Base-by-base conservation (phyloP, 2,797 vertebrate genomes). In the Enteromius unitaeniatus region DNA sequence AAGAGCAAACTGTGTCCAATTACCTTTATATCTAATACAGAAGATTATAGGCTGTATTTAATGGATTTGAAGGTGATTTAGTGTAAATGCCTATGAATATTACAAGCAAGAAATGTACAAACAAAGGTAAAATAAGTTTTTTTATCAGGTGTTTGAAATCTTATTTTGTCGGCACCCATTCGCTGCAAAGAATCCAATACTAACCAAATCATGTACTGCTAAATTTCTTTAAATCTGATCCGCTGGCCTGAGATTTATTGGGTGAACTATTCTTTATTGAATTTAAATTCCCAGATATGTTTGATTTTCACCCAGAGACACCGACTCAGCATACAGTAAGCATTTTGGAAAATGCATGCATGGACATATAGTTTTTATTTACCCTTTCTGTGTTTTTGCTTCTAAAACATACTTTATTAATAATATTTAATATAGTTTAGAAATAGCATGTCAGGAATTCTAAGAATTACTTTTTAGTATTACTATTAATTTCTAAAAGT, bases 1-100 rank as follows among this genome's bases (percentile, higher is more conserved):
- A 49, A 73, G 23, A 64, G 55, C 23, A 80, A n/a, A 81, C 11
- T 37, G 34, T 49, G 49, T 31, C 62, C 19, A 34, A 34, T 64
- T 65, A 64, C 15, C 26, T 31, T 64, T 31, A 4, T 31, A 67
- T 34, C 8, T 79, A 34, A 8, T 21, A 45, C 6, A 19, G 15
- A 64, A 78, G 11, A 37, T 40, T 75, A 37, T n/a, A 75, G 31
- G 6, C 19, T 37, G 2, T 55, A 9, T 6, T 58, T 75, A 55
- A 75, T 60, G 3, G n/a, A 60, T 26, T 28, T 64, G 26, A 55
- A 75, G 26, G 14, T 10, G 1, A 78, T 31, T 62, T 47, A 8
- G 3, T 0, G 8, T 42, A 42, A 60, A 77, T 60, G 0, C 17
- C 8, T 37, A 7, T 53, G 28, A 74, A 53, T 55, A 47, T 78